Percentiles rank a stretch among this genome's conserved stretches.
These are phyloP conservation scores for Rhagonycha fulva DNA, from an alignment of 2,888 invertebrate species.

Conservation along the genomic window DNA sequence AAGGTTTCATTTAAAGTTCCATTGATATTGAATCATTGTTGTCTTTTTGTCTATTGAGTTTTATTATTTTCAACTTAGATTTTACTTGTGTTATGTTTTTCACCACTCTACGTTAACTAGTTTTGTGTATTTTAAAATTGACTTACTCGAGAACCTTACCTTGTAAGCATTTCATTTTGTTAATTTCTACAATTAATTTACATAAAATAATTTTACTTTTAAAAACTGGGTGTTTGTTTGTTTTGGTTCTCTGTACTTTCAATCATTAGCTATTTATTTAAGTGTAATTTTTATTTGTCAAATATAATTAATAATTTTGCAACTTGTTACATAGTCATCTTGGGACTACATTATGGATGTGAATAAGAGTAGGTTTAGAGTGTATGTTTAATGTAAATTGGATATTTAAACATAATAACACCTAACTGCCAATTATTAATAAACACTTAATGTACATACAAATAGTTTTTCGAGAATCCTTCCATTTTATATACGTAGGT, in stretches of 20 bases:
- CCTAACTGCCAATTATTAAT: conserved; percentile 53
- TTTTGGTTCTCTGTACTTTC: background rate
- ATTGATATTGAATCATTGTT: background rate
- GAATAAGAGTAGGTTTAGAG: conserved; percentile 46
- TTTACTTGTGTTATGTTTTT: background rate
- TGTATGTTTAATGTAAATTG: conserved; percentile 47
- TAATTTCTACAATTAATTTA: background rate
- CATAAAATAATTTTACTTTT: background rate
- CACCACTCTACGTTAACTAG: background rate
- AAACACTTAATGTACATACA: conserved; percentile 46
- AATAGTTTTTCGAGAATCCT: background rate
- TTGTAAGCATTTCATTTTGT: background rate
- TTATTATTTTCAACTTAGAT: conserved; percentile 2
- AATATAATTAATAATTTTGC: background rate
- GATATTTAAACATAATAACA: conserved; percentile 44
- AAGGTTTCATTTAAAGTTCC: background rate
- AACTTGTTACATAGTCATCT: conserved; percentile 27
- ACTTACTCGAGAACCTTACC: background rate
- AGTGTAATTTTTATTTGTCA: background rate
- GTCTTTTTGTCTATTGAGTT: background rate
- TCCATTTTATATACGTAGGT: background rate
- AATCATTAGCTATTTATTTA: background rate
- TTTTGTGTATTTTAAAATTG: background rate
- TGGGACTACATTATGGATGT: conserved; percentile 45
- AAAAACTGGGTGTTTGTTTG: background rate